These are phyloP conservation scores for Acrossocheilus wenchowensis DNA, from an alignment of 2,797 vertebrate genomes.

Conservation along the genomic window DNA sequence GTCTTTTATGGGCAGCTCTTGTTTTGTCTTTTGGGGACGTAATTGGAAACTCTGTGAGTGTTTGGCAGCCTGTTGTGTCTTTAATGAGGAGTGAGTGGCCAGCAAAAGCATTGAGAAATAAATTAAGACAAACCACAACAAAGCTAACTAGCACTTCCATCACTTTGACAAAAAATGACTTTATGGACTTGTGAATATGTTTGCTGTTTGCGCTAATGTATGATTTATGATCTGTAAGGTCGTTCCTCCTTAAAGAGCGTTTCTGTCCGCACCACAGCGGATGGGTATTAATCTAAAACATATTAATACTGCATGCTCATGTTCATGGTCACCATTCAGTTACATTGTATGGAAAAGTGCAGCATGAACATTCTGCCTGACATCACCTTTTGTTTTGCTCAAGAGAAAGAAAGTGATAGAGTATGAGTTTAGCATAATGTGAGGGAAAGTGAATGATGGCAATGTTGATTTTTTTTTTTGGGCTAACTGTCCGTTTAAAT, in stretches of 20 bases:
- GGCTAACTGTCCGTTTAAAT: not conserved
- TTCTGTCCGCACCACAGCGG: not conserved
- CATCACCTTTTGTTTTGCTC: not conserved
- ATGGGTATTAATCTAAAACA: not conserved
- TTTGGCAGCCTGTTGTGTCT: constrained; percentile 63
- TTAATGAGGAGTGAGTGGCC: constrained; percentile 54
- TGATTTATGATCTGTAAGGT: not conserved
- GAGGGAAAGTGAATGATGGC: not conserved
- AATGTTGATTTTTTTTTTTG: not conserved
- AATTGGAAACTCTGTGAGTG: constrained; percentile 68
- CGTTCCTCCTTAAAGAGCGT: not conserved
- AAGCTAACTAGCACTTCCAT: constrained; percentile 13
- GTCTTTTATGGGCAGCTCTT: constrained; percentile 63
- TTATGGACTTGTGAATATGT: not conserved
- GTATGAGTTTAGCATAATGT: not conserved
- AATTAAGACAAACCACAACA: not conserved
- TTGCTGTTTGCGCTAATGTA: not conserved
- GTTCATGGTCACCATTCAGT: not conserved
- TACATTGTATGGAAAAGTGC: not conserved
- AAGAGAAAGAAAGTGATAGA: not conserved
- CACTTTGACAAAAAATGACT: not conserved
- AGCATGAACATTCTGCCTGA: not conserved
- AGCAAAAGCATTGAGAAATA: constrained; percentile 47
- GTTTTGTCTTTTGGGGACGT: constrained; percentile 68
- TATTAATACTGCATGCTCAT: not conserved